Base-by-base conservation (phyloP, 2,797 vertebrate species). In the Lutra lutra region DNA sequence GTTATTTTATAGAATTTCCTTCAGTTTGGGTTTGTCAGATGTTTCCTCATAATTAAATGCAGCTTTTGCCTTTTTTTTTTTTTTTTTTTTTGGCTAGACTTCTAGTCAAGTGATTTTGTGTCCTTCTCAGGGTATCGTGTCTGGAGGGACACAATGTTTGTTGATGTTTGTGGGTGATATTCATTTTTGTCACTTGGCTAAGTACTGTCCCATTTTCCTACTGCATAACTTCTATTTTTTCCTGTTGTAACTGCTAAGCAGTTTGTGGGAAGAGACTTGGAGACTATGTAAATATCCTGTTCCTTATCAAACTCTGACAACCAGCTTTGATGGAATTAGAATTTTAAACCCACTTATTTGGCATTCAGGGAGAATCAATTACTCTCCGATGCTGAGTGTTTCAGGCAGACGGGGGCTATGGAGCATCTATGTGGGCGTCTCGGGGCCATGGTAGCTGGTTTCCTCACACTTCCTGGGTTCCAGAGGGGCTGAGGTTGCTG, bases 1-100 rank as follows among this genome's bases (percentile, higher is more conserved):
- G 46, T 93, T 87, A 85, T 82, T 79, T 95, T 38, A 93, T 7
- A 94, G 92, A 68, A 48, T 80, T 93, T 88, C 58, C 46, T 54
- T 82, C 27, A 10, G 9, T 90, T 68, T 77, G 80, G 78, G 40
- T 91, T 94, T 91, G 83, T 77, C 43, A 60, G 70, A 27, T 73
- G 54, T 54, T 91, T 96, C 43, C 38, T 92, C 21, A 27, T 92
- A 77, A 92, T 75, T 43, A 95, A 38, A 91, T 70, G 94, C 51
- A n/a, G 82, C 27, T 96, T 88, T 66, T 91, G 83, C 29, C 51
- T 68, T 70, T 83, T 5, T 43, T 72, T 72, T 72, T 43, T 72
- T 72, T 72, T 48, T 38, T 38, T 43, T 25, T 66, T 68, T 35
- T 35, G 86, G 79, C 68, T 84, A 17, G 46, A 88, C 70, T 83